Evolutionary conservation across 2,797 vertebrate genomes (phyloP).

Genomic region (Characodon lateralis): DNA sequence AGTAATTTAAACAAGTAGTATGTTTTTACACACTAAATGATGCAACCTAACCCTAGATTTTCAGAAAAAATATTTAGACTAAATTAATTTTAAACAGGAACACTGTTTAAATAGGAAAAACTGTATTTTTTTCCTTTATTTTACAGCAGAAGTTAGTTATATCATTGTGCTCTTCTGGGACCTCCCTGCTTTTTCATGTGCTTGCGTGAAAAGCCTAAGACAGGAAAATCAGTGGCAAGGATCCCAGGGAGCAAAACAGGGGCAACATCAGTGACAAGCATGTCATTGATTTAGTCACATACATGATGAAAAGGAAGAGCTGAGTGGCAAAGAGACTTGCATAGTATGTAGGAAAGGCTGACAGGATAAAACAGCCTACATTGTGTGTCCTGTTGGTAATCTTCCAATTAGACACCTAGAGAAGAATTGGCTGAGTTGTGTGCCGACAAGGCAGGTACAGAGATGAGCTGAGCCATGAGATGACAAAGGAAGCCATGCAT

Average conservation of each 20-base stretch:
- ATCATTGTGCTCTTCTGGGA: background rate
- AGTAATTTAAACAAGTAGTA: background rate
- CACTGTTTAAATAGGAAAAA: background rate
- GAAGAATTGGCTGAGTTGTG: background rate
- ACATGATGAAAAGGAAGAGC: slow-evolving; percentile 8
- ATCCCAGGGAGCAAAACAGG: background rate
- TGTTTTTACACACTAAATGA: background rate
- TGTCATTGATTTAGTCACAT: slow-evolving; percentile 15
- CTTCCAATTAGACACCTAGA: background rate
- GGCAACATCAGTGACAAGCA: background rate
- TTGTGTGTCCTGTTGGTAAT: background rate
- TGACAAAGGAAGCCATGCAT: background rate
- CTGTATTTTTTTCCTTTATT: background rate
- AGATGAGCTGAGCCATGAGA: background rate
- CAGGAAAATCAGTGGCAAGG: background rate
- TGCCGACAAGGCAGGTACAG: background rate
- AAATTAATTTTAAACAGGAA: background rate
- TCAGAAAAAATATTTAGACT: background rate
- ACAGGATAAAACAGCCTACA: background rate
- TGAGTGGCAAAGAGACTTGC: background rate
- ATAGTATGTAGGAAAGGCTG: background rate
- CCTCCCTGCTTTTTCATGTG: background rate
- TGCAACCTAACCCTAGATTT: background rate
- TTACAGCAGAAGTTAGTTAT: background rate
- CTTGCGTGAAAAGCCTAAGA: background rate